Conservation (phyloP, 1,140 invertebrate genomes). For the Cepaea nemoralis region DNA sequence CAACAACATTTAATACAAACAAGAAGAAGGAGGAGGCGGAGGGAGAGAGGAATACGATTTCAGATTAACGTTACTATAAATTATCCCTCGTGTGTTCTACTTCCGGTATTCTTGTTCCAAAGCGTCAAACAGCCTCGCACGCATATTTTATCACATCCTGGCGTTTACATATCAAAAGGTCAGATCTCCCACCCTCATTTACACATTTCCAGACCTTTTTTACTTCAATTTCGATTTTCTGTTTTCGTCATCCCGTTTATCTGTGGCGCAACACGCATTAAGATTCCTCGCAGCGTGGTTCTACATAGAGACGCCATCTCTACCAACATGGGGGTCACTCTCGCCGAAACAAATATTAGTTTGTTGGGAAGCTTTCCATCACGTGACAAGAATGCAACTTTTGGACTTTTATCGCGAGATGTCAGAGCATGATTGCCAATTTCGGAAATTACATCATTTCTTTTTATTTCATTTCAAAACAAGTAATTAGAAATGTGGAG, state of each 20-base stretch:
- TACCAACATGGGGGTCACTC: neutral
- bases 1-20: neutral
- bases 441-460: neutral
- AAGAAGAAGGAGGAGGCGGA: neutral
- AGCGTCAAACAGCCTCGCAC: too few relatives aligned
- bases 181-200: neutral
- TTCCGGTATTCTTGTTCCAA: too few relatives aligned
- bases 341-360: neutral
- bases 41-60: neutral
- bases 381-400: neutral
- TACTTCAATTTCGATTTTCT: neutral
- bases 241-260: neutral
- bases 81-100: too few relatives aligned
- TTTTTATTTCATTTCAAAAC: too few relatives aligned
- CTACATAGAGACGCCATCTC: neutral
- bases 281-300: neutral
- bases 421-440: slow-evolving; percentile 8
- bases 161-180: neutral
- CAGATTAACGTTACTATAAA: too few relatives aligned
- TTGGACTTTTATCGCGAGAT: neutral
- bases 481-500: neutral
- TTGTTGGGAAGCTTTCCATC: neutral
- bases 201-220: slow-evolving; percentile 2
- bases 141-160: too few relatives aligned
- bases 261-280: neutral